Percentiles rank a stretch among this genome's conserved stretches.
Conservation (phyloP, 2,888 invertebrate genomes). For the Anodontia alba region DNA sequence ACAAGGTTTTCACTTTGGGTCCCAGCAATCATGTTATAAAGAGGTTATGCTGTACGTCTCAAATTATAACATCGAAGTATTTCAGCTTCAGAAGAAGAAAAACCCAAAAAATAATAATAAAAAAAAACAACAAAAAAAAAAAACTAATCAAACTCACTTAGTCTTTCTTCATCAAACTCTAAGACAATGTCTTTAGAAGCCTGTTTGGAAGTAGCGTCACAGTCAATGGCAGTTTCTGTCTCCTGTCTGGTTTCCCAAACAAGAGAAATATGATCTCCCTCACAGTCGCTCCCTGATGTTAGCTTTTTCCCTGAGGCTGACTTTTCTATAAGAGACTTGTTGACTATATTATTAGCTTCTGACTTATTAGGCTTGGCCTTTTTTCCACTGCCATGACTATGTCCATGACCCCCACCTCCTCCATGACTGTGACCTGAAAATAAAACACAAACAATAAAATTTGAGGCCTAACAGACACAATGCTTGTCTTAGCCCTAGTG, state of each 20-base stretch:
- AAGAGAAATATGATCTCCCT: neutral
- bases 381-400: constrained; percentile 63
- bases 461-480: too few relatives aligned
- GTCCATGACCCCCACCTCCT: constrained; percentile 70
- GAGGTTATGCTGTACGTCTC: too few relatives aligned
- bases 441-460: too few relatives aligned
- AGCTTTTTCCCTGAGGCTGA: neutral
- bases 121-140: too few relatives aligned
- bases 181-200: constrained; percentile 45
- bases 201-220: constrained; percentile 31
- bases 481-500: too few relatives aligned
- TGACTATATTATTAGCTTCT: constrained; percentile 34
- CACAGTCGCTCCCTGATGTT: too few relatives aligned
- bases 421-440: constrained; percentile 64
- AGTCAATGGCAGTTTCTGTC: neutral
- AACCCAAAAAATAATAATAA: too few relatives aligned
- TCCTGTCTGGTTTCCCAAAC: neutral
- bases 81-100: too few relatives aligned
- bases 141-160: too few relatives aligned
- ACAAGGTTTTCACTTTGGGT: too few relatives aligned
- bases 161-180: constrained; percentile 47
- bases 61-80: too few relatives aligned
- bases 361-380: constrained; percentile 42
- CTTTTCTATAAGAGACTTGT: constrained; percentile 39
- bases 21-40: too few relatives aligned